These are phyloP conservation scores for Metallyticus violacea DNA, from an alignment of 2,888 invertebrate genomes.

Conservation along the genomic window DNA sequence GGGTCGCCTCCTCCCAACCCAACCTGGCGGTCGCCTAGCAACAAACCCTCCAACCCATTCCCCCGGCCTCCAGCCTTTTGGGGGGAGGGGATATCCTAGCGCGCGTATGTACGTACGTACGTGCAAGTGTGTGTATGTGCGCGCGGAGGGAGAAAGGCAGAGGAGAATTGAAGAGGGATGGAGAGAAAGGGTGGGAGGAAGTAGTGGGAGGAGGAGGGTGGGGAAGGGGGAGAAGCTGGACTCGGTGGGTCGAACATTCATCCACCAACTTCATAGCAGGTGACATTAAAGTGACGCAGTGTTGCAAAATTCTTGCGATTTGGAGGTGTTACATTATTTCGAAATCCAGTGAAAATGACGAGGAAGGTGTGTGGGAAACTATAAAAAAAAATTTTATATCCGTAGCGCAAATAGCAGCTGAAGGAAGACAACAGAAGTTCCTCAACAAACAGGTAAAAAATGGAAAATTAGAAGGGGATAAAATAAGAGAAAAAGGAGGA, in stretches of 20 bases:
- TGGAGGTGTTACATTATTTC: not conserved
- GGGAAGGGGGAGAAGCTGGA: slow-evolving; percentile 17
- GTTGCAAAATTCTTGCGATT: not conserved
- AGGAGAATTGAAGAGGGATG: slow-evolving; percentile 18
- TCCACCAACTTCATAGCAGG: slow-evolving; percentile 20
- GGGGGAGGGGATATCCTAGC: not conserved
- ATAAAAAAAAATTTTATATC: not conserved
- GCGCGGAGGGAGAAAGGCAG: slow-evolving; percentile 3
- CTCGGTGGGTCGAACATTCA: slow-evolving; percentile 23
- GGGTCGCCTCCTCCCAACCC: slow-evolving; percentile 21
- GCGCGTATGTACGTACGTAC: not conserved
- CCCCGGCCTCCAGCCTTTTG: slow-evolving; percentile 5
- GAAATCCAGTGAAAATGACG: not conserved
- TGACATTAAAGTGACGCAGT: slow-evolving; percentile 9
- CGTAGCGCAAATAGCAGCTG: not conserved
- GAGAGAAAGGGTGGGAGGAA: not conserved
- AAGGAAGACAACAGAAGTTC: not conserved
- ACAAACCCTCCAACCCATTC: slow-evolving; percentile 22
- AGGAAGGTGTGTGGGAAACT: not conserved
- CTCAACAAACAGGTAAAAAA: not conserved
- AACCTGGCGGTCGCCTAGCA: slow-evolving; percentile 30
- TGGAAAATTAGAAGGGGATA: not conserved
- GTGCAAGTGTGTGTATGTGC: not conserved
- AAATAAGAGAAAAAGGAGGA: not conserved
- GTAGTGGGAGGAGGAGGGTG: not conserved